Evolutionary conservation across 2,888 invertebrate species (phyloP).

Genomic region (Yponomeuta evonymella): DNA sequence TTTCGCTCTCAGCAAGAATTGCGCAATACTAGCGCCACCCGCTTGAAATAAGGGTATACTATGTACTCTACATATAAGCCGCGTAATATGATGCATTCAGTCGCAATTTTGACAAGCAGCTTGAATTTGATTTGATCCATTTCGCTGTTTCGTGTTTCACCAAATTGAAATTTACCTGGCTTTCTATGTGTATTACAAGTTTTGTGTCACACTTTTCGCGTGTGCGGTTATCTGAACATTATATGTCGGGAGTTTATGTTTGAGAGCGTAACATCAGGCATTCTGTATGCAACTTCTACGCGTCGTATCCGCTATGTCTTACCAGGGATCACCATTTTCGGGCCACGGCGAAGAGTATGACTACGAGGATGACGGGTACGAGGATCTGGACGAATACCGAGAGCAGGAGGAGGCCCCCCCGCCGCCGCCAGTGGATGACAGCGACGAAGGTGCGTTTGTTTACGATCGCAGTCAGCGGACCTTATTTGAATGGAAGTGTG

Average conservation of each 20-base stretch:
- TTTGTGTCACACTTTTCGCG: conserved; percentile 44
- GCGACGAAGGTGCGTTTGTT: conserved; percentile 75
- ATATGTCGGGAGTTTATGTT: conserved; percentile 50
- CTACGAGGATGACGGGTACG: conserved; percentile 83
- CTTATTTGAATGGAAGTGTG: conserved; percentile 32
- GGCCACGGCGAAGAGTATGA: conserved; percentile 83
- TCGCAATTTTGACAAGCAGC: conserved; percentile 62
- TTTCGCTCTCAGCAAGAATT: conserved; percentile 26
- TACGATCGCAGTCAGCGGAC: conserved; percentile 44
- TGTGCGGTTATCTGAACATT: conserved; percentile 36
- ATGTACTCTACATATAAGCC: conserved; percentile 24
- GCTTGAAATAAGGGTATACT: not conserved
- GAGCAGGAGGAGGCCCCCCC: conserved; percentile 76
- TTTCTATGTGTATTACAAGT: conserved; percentile 63
- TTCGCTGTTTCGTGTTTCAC: conserved; percentile 43
- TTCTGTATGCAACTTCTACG: conserved; percentile 76
- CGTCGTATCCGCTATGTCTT: conserved; percentile 78
- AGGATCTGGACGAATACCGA: conserved; percentile 81
- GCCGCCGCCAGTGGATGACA: conserved; percentile 76
- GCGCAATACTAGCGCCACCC: conserved; percentile 28
- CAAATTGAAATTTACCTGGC: conserved; percentile 46
- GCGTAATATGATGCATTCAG: conserved; percentile 54
- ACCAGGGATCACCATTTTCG: conserved; percentile 81
- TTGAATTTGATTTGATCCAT: conserved; percentile 59
- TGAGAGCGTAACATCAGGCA: conserved; percentile 58